A percentile compares a stretch with the other conserved stretches of the same genome.
These are phyloP conservation scores for Ophioderma brevispina DNA, from an alignment of 35 echinoderm and acorn worm genomes.

Conservation along the genomic window DNA sequence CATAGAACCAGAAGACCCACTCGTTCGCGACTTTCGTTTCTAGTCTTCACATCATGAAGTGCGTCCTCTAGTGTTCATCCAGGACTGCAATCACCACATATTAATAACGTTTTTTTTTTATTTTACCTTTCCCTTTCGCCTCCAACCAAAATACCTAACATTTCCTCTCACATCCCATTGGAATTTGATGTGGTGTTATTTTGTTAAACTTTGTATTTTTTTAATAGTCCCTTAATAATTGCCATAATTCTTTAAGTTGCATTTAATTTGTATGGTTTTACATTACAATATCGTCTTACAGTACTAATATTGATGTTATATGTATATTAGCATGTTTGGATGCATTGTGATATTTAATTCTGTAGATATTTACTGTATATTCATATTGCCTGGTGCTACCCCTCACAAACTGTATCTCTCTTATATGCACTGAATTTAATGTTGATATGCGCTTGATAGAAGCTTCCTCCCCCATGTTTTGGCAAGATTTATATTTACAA, in stretches of 20 bases:
- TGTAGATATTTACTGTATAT: neutral
- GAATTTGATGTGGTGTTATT: neutral
- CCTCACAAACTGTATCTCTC: neutral
- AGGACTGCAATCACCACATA: neutral
- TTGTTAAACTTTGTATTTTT: neutral
- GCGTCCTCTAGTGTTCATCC: neutral
- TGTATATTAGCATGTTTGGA: neutral
- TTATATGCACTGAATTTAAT: neutral
- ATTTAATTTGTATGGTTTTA: neutral
- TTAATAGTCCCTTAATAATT: neutral
- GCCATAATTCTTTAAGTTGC: neutral
- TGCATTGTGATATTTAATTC: neutral
- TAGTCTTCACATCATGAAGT: no score
- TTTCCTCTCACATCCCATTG: neutral
- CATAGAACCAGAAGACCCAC: no score
- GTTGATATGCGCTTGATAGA: neutral
- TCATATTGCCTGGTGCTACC: neutral
- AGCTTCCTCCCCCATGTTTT: neutral
- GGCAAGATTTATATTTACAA: neutral
- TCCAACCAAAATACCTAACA: neutral
- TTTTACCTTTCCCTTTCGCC: neutral
- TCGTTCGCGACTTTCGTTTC: no score
- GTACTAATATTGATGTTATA: slow-evolving; percentile 15
- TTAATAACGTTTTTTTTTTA: neutral
- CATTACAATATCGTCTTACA: neutral